Evolutionary conservation across 2,888 invertebrate genomes (phyloP).

Genomic region (Smittia sp.): DNA sequence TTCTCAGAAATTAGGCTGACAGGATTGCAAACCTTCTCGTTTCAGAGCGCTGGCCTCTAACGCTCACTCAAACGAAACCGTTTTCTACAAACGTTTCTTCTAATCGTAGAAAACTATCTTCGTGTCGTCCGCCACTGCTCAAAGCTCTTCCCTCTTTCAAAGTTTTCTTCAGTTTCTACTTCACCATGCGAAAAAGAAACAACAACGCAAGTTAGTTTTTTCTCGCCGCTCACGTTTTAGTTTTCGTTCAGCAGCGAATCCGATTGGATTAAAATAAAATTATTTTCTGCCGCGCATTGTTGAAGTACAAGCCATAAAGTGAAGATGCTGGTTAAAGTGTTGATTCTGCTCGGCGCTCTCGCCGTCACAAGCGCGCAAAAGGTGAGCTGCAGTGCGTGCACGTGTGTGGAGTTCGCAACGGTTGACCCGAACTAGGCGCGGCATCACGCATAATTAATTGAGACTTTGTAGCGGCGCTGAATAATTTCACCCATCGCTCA

Average conservation of each 20-base stretch:
- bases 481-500: not conserved
- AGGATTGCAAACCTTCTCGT: too few relatives aligned
- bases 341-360: not conserved
- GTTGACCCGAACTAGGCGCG: constrained; percentile 4
- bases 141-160: constrained; percentile 6
- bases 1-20: too few relatives aligned
- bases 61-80: not conserved
- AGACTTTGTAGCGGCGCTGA: not conserved
- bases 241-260: constrained; percentile 19
- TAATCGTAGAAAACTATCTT: constrained; percentile 7
- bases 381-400: not conserved
- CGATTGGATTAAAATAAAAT: constrained; percentile 5
- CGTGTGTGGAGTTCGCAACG: not conserved
- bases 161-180: not conserved
- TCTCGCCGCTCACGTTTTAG: constrained; percentile 12
- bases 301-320: not conserved
- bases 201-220: not conserved
- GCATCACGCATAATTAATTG: constrained; percentile 21
- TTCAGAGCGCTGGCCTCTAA: too few relatives aligned
- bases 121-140: not conserved
- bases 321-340: not conserved
- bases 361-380: not conserved
- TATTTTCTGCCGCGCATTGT: not conserved
- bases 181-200: constrained; percentile 11
- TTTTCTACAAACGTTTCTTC: not conserved